Evolutionary conservation across 2,113 vertebrate genomes (phyloP), one percentile per base, ranked within the genome.

Genomic region (Poeciliopsis occidentalis): DNA sequence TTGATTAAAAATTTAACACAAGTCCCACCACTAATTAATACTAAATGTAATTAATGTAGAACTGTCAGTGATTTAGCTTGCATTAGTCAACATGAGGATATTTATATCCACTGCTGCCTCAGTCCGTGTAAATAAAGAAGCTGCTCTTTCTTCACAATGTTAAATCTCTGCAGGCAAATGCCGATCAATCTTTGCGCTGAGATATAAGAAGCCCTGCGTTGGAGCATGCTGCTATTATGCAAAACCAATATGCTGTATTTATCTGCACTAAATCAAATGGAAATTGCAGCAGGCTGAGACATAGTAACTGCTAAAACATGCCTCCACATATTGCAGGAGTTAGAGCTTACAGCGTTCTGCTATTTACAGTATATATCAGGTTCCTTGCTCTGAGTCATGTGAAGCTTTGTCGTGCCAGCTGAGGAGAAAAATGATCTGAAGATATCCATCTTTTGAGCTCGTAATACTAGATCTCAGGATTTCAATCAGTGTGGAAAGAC

Each of bases 211-310:
- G 24, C 26, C n/a, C 15, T 60, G 47, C 72, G 29, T 62, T 0
- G 8, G 30, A 51, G 61, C 12, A 0, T 12, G 39, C 29, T 31
- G 30, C 30, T 29, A 27, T 54, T 27, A 8, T 0, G 0, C 60
- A 51, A 41, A 57, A 1, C 67, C 15, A 0, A 3, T 12, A 8
- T 0, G 1, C 24, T 17, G 60, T 37, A 30, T 57, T 74, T 57
- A 74, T 26, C 44, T 39, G 32, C 15, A 29, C 44, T 51, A 73
- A 62, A 63, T 63, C 60, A 63, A 12, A 44, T 31, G 27, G 15
- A 72, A 13, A n/a, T 31, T n/a, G 6, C 13, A 32, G 1, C 51
- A 6, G 24, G 37, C 64, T 66, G 64, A 12, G 17, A 2, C 69
- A 8, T 3, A n/a, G 5, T 15, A 22, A 54, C 15, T 24, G 5